phyloP scores from a whole-genome alignment of 2,888 invertebrate genomes.

The Ptychoptera albimana region DNA sequence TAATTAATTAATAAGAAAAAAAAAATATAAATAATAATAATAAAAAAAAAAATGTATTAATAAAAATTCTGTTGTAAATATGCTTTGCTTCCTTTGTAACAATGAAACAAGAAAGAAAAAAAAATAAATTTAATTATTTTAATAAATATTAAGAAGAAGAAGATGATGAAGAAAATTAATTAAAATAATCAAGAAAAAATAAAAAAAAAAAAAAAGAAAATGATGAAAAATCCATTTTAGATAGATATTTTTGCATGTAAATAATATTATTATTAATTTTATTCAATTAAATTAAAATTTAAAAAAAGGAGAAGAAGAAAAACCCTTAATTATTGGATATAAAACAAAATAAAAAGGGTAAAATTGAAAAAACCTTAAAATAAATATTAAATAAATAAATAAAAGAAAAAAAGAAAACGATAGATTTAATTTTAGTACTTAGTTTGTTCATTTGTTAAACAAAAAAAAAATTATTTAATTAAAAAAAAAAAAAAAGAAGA shows the following conservation, averaged over 20 bases:
- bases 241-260: slow-evolving; percentile 12
- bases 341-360: neutral
- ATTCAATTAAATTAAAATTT: slow-evolving; percentile 2
- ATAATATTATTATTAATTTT: neutral
- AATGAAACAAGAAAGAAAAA: slow-evolving; percentile 1
- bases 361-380: slow-evolving; percentile 3
- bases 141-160: no score
- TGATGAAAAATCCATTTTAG: slow-evolving; percentile 6
- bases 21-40: neutral
- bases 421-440: no score
- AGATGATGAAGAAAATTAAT: slow-evolving; percentile 6
- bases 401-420: slow-evolving; percentile 2
- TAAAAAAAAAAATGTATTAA: slow-evolving; percentile 4
- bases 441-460: no score
- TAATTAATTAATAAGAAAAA: neutral
- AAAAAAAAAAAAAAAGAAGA: slow-evolving; percentile 4
- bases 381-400: slow-evolving; percentile 6
- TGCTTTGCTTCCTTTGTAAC: slow-evolving; percentile 9
- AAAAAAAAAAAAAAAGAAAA: slow-evolving; percentile 5
- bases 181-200: slow-evolving; percentile 3
- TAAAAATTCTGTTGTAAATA: slow-evolving; percentile 10
- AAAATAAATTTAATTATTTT: slow-evolving; percentile 1
- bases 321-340: neutral
- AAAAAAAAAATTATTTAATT: slow-evolving; percentile 6
- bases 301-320: slow-evolving; percentile 1